Conservation (phyloP, 2,797 vertebrate species). For the Notoglanidium macrostoma region DNA sequence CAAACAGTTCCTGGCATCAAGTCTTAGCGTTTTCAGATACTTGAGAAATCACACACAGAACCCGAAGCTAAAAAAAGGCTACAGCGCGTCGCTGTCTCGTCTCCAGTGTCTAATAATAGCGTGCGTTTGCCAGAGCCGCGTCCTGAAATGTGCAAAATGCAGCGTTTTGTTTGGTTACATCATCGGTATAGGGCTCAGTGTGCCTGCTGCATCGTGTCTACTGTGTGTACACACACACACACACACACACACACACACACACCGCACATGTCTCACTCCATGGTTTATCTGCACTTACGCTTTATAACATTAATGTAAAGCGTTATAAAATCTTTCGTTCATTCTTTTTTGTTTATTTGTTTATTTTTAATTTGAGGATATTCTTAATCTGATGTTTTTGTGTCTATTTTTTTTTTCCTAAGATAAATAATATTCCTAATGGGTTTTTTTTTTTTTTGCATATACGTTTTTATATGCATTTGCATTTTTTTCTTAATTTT, state of each 20-base stretch:
- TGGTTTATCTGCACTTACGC: not conserved
- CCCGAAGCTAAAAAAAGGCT: slow-evolving; percentile 17
- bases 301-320: not conserved
- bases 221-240: not conserved
- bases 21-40: not conserved
- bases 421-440: not conserved
- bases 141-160: slow-evolving; percentile 26
- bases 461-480: not conserved
- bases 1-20: slow-evolving; percentile 3
- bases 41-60: slow-evolving; percentile 24
- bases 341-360: not conserved
- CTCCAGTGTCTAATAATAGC: slow-evolving; percentile 20
- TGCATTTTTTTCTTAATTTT: not conserved
- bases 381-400: too few relatives aligned
- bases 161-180: slow-evolving; percentile 21
- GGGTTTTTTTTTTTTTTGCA: not conserved
- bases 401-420: too few relatives aligned
- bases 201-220: not conserved
- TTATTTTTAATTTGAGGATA: not conserved
- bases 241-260: not conserved
- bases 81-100: slow-evolving; percentile 1
- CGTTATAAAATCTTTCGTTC: fast-evolving
- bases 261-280: not conserved
- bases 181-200: not conserved
- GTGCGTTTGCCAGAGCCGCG: not conserved